A percentile compares a stretch with the other conserved stretches of the same genome.
Conservation (phyloP, 2,888 invertebrate species). For the Spilarctia lutea region DNA sequence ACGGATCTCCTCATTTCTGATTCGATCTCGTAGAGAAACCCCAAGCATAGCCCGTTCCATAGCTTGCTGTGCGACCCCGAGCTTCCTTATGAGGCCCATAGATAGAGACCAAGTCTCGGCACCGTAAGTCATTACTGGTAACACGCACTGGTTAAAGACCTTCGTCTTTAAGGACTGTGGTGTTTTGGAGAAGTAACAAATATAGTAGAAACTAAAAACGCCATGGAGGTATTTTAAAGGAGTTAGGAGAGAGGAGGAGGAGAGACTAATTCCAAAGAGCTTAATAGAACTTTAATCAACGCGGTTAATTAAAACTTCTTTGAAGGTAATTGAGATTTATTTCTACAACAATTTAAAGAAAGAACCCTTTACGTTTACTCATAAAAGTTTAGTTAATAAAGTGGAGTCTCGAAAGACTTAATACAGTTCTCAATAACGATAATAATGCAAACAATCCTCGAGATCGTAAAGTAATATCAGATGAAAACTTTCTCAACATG, state of each 20-base stretch:
- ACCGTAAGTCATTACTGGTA: too few relatives aligned
- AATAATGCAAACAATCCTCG: slow-evolving; percentile 16
- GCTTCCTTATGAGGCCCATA: too few relatives aligned
- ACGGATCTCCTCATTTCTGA: too few relatives aligned
- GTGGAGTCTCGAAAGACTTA: slow-evolving; percentile 9
- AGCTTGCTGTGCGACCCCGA: too few relatives aligned
- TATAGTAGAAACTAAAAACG: neutral
- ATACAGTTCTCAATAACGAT: slow-evolving; percentile 13
- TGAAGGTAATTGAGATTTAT: slow-evolving; percentile 7
- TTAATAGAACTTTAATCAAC: neutral
- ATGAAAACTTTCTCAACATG: slow-evolving; percentile 8
- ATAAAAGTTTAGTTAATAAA: slow-evolving; percentile 17
- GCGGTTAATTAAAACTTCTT: slow-evolving; percentile 2
- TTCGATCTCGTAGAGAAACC: too few relatives aligned
- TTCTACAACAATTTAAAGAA: slow-evolving; percentile 12
- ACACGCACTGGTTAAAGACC: too few relatives aligned
- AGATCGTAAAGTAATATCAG: slow-evolving; percentile 15
- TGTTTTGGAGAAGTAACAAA: too few relatives aligned
- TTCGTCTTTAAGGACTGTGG: too few relatives aligned
- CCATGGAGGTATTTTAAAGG: neutral
- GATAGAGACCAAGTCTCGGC: too few relatives aligned
- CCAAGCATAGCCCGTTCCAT: too few relatives aligned
- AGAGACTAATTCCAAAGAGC: neutral
- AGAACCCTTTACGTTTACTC: slow-evolving; percentile 15
- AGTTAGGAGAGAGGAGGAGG: neutral